Evolutionary conservation across 2,888 invertebrate species (phyloP).

Genomic region (Tachina fera): DNA sequence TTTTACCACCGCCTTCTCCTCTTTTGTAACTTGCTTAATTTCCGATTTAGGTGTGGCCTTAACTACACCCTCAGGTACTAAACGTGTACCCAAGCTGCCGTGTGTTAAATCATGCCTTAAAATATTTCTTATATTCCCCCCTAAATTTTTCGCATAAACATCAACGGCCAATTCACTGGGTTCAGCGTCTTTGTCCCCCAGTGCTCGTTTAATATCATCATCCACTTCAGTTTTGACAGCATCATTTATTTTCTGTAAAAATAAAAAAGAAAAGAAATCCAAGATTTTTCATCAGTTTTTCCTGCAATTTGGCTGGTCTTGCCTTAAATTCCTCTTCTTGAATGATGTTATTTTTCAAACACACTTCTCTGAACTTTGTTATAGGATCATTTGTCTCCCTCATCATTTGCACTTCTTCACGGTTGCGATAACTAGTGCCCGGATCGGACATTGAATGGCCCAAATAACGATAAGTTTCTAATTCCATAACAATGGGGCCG

Average conservation of each 20-base stretch:
- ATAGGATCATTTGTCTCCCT: slow-evolving; percentile 97
- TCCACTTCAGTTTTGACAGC: slow-evolving; percentile 91
- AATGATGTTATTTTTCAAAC: slow-evolving; percentile 85
- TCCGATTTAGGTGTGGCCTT: slow-evolving; percentile 47
- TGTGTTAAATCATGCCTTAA: slow-evolving; percentile 45
- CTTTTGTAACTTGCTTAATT: slow-evolving; percentile 34
- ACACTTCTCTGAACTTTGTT: slow-evolving; percentile 92
- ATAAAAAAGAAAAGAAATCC: neutral
- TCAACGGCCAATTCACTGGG: slow-evolving; percentile 90
- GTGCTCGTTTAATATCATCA: slow-evolving; percentile 88
- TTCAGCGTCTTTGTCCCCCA: slow-evolving; percentile 89
- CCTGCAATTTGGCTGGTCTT: slow-evolving; percentile 56
- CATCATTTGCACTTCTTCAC: slow-evolving; percentile 97
- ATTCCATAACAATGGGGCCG: slow-evolving; percentile 95
- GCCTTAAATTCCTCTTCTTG: slow-evolving; percentile 95
- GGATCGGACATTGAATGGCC: slow-evolving; percentile 99
- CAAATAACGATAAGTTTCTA: slow-evolving; percentile 96
- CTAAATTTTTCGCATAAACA: slow-evolving; percentile 87
- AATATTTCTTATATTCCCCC: slow-evolving; percentile 86
- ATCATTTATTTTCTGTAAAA: slow-evolving; percentile 89
- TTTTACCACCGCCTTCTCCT: neutral
- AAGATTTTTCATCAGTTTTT: neutral
- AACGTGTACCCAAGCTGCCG: slow-evolving; percentile 14
- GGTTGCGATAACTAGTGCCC: slow-evolving; percentile 95
- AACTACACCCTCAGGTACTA: slow-evolving; percentile 41